Percentiles rank a stretch among this genome's conserved stretches.
Conservation (phyloP, 2,888 invertebrate genomes). For the Diaphora mendica region DNA sequence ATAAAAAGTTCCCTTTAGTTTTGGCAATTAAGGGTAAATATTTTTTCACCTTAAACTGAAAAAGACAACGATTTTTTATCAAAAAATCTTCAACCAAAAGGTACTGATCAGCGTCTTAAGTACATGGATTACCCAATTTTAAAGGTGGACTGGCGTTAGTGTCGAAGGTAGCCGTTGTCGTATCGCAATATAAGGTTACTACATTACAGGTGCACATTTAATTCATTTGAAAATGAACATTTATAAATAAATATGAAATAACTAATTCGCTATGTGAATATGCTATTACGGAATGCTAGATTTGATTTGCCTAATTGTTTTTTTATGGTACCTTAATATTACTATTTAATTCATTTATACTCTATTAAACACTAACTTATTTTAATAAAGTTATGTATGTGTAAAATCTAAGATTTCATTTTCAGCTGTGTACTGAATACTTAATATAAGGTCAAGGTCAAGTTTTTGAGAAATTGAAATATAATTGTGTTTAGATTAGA, state of each 20-base stretch:
- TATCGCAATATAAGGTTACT: background rate
- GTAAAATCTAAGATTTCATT: background rate
- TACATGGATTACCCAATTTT: background rate
- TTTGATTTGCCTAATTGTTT: background rate
- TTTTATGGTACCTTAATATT: background rate
- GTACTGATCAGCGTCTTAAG: background rate
- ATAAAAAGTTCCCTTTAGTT: background rate
- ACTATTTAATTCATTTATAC: background rate
- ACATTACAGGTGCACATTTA: background rate
- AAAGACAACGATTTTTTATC: background rate
- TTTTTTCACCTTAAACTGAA: background rate
- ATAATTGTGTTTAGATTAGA: background rate
- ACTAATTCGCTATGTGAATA: background rate
- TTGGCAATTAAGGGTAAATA: background rate
- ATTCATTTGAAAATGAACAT: background rate
- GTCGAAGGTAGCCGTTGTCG: background rate
- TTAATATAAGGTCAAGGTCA: background rate
- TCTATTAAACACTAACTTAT: background rate
- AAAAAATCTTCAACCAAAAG: background rate
- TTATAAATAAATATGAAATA: background rate
- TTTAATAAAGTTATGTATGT: constrained; percentile 2
- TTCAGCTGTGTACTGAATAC: background rate
- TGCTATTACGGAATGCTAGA: background rate
- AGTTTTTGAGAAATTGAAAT: background rate
- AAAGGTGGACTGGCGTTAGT: background rate